A percentile compares a stretch with the other conserved stretches of the same genome.
phyloP scores from a whole-genome alignment of 2,113 vertebrate genomes.

The Nothocercus julius region DNA sequence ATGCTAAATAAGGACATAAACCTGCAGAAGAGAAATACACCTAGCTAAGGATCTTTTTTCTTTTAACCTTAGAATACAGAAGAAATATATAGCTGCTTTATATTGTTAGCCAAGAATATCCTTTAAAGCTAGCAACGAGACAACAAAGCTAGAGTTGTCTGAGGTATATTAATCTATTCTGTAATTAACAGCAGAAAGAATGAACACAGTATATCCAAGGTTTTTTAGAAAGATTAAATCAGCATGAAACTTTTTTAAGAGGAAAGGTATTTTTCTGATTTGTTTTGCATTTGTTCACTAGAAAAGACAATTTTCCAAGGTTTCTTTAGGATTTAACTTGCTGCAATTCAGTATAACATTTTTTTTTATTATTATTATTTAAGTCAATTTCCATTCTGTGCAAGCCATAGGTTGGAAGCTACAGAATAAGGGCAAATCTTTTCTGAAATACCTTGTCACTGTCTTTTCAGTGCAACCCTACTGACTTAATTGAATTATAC shows the following conservation, averaged over 20 bases:
- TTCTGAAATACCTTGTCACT: neutral
- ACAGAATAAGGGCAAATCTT: neutral
- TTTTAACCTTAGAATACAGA: neutral
- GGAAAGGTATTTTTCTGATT: neutral
- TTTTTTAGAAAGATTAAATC: rapidly evolving
- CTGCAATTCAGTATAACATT: neutral
- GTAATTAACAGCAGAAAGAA: neutral
- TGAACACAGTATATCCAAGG: neutral
- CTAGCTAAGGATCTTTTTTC: neutral
- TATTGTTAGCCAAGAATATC: neutral
- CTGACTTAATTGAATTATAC: neutral
- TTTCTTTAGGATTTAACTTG: neutral
- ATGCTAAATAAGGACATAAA: neutral
- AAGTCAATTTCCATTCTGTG: neutral
- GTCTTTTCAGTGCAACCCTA: neutral
- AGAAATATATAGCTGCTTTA: neutral
- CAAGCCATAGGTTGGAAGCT: neutral
- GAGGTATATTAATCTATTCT: neutral
- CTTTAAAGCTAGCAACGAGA: neutral
- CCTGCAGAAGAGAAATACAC: neutral
- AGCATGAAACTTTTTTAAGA: neutral
- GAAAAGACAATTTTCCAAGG: neutral
- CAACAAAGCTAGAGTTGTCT: neutral
- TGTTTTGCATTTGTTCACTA: neutral
- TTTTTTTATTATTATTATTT: neutral